phyloP scores from a whole-genome alignment of 2,797 vertebrate species.

The Semotilus atromaculatus region DNA sequence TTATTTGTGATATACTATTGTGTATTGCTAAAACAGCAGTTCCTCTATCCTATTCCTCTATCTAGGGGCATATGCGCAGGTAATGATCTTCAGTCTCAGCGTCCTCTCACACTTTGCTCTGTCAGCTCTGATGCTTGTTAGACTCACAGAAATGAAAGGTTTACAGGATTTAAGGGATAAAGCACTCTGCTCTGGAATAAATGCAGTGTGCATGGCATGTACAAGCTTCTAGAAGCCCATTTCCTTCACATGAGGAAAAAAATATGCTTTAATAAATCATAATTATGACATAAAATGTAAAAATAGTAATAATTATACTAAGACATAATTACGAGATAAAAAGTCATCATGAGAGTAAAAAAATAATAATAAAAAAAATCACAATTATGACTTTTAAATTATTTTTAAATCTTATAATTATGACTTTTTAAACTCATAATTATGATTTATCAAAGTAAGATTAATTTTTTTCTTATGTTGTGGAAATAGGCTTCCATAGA shows the following conservation, averaged over 20 bases:
- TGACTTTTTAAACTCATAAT: background rate
- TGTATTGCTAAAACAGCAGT: slow-evolving; percentile 67
- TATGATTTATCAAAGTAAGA: background rate
- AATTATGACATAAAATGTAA: background rate
- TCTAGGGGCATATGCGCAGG: slow-evolving; percentile 54
- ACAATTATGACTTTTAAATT: background rate
- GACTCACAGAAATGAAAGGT: slow-evolving; percentile 63
- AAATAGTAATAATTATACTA: background rate
- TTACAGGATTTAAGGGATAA: slow-evolving; percentile 74
- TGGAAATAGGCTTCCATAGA: background rate
- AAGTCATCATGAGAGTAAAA: background rate
- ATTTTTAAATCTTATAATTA: background rate
- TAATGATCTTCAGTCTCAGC: slow-evolving; percentile 62
- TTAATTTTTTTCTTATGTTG: background rate
- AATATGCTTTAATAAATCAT: background rate
- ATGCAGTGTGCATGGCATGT: slow-evolving; percentile 27
- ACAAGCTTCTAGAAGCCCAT: slow-evolving; percentile 2
- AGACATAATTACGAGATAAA: background rate
- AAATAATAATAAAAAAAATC: too few species aligned
- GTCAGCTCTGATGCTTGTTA: slow-evolving; percentile 61
- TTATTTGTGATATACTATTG: too few species aligned
- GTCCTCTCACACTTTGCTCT: slow-evolving; percentile 52
- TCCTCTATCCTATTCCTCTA: slow-evolving; percentile 42
- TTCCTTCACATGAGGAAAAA: background rate
- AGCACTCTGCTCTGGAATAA: slow-evolving; percentile 44